Evolutionary conservation across 1,140 invertebrate genomes (phyloP).

Genomic region (Conopomorpha cramerella): DNA sequence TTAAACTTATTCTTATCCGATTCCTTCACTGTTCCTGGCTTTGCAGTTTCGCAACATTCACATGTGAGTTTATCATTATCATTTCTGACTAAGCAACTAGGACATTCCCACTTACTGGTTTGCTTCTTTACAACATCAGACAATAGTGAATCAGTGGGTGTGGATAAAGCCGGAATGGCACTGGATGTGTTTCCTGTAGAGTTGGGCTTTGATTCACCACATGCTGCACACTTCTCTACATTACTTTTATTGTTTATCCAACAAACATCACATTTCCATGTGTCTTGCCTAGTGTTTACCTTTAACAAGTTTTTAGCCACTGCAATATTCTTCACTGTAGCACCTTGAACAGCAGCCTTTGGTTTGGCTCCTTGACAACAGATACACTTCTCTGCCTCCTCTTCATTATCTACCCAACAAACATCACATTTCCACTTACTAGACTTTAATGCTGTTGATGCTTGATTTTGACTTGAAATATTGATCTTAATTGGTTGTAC

Average conservation of each 20-base stretch:
- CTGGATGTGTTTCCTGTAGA: conserved; percentile 15
- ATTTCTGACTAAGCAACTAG: conserved; percentile 69
- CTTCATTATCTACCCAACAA: conserved; percentile 70
- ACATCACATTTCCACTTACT: conserved; percentile 67
- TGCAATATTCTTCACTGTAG: background rate
- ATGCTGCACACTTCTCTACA: conserved; percentile 62
- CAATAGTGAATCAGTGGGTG: too few species aligned
- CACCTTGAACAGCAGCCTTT: conserved; percentile 12
- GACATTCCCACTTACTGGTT: conserved; percentile 67
- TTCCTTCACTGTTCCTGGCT: conserved; percentile 46
- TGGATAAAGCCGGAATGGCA: conserved; percentile 8
- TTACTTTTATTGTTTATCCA: conserved; percentile 63
- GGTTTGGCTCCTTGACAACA: conserved; percentile 66
- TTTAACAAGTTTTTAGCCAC: conserved; percentile 16
- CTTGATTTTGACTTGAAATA: conserved; percentile 6
- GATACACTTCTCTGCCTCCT: conserved; percentile 62
- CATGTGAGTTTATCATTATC: conserved; percentile 62
- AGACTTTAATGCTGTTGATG: conserved; percentile 13
- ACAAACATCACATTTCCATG: conserved; percentile 67
- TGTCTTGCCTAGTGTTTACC: conserved; percentile 25
- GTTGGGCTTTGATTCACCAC: conserved; percentile 53
- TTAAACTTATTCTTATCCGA: conserved; percentile 18
- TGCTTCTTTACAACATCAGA: conserved; percentile 44
- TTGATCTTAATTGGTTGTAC: conserved; percentile 5
- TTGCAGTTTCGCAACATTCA: conserved; percentile 71